Evolutionary conservation across 2,888 invertebrate species (phyloP).

Genomic region (Volucella inflata): DNA sequence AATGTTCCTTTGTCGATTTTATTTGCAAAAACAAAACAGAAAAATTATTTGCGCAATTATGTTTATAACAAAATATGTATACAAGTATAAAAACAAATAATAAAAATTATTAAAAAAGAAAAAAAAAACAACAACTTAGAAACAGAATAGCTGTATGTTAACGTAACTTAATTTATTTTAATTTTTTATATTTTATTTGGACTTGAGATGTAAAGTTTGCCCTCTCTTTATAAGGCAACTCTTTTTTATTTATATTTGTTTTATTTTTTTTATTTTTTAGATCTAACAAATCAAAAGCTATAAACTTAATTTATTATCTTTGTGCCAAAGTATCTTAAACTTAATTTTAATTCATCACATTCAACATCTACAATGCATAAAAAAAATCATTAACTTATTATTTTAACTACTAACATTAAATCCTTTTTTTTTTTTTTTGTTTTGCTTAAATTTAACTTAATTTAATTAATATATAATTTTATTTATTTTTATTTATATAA

Average conservation of each 20-base stretch:
- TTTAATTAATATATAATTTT: too few species aligned
- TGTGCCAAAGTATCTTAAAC: conserved; percentile 61
- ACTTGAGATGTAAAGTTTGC: conserved; percentile 2
- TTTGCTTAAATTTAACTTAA: too few species aligned
- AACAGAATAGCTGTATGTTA: conserved; percentile 17
- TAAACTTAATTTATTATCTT: conserved; percentile 52
- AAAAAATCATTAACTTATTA: conserved; percentile 2
- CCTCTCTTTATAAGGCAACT: conserved; percentile 17
- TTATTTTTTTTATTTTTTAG: conserved; percentile 1
- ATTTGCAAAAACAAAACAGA: conserved; percentile 25
- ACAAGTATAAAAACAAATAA: conserved; percentile 16
- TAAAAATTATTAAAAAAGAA: conserved; percentile 13
- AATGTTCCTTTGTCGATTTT: conserved; percentile 66
- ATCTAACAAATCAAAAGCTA: conserved; percentile 15
- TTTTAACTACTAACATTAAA: background rate
- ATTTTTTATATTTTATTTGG: conserved; percentile 40
- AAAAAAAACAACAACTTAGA: background rate
- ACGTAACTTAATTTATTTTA: conserved; percentile 29
- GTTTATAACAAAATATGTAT: conserved; percentile 19
- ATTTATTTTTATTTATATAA: too few species aligned
- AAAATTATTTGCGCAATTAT: conserved; percentile 42
- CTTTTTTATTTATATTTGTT: conserved; percentile 16
- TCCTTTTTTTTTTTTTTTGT: too few species aligned
- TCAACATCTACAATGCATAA: background rate
- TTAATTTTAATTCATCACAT: conserved; percentile 16